These are phyloP conservation scores for Drosophila erecta DNA, from an alignment of 1,140 invertebrate genomes.

Conservation along the genomic window DNA sequence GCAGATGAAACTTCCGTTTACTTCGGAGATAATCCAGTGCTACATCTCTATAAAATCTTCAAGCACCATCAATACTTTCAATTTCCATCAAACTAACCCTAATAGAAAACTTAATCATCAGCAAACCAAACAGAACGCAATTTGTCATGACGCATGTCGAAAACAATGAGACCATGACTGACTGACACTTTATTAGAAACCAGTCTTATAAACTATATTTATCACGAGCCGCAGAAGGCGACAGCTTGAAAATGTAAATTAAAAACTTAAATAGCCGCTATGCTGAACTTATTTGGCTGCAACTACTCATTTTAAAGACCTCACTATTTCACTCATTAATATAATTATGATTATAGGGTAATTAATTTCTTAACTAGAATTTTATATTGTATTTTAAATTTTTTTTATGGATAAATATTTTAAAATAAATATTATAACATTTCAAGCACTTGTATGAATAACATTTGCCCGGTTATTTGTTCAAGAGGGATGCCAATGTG, in stretches of 20 bases:
- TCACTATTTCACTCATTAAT: too few relatives aligned
- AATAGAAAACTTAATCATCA: not conserved
- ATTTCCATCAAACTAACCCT: not conserved
- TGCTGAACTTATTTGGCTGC: slow-evolving; percentile 58
- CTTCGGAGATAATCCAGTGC: not conserved
- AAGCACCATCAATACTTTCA: not conserved
- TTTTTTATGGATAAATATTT: too few relatives aligned
- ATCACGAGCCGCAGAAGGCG: slow-evolving; percentile 17
- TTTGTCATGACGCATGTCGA: slow-evolving; percentile 58
- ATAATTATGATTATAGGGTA: too few relatives aligned
- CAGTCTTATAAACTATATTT: slow-evolving; percentile 33
- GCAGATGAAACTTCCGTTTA: not conserved
- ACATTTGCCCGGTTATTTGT: too few relatives aligned
- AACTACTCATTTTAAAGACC: too few relatives aligned
- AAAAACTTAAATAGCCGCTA: slow-evolving; percentile 39
- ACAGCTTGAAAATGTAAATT: slow-evolving; percentile 21
- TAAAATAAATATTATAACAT: too few relatives aligned
- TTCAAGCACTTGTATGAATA: too few relatives aligned
- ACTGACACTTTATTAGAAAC: slow-evolving; percentile 44
- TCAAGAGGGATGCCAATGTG: too few relatives aligned
- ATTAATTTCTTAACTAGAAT: too few relatives aligned
- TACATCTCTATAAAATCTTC: not conserved
- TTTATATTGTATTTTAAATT: too few relatives aligned
- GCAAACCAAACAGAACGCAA: slow-evolving; percentile 24
- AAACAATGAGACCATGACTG: slow-evolving; percentile 45